These are phyloP conservation scores for Trisateles emortualis DNA, from an alignment of 2,888 invertebrate genomes.

Conservation along the genomic window DNA sequence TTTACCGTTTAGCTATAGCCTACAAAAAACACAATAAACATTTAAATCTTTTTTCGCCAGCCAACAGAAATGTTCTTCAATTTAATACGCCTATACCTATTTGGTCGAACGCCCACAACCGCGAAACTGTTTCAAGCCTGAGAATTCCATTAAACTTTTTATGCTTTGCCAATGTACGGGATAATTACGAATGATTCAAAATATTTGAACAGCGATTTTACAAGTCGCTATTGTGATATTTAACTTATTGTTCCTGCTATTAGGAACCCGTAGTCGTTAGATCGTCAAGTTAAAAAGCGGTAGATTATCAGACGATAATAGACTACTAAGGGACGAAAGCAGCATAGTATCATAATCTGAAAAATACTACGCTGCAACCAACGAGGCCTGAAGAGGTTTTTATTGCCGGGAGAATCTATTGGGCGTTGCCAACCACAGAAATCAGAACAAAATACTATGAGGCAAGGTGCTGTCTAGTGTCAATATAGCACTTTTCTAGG, in stretches of 20 bases:
- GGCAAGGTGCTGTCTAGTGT: no score
- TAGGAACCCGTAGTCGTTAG: background rate
- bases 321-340: no score
- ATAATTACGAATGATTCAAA: constrained; percentile 34
- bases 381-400: no score
- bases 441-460: no score
- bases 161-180: constrained; percentile 18
- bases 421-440: no score
- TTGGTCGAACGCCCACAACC: constrained; percentile 31
- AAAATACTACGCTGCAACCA: no score
- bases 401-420: no score
- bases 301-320: no score
- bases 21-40: constrained; percentile 3
- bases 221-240: constrained; percentile 9
- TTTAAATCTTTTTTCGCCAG: background rate
- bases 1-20: constrained; percentile 5
- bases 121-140: constrained; percentile 30
- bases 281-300: no score
- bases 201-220: constrained; percentile 12
- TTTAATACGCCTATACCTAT: constrained; percentile 20
- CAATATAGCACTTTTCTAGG: no score
- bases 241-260: constrained; percentile 4
- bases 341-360: no score
- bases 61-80: constrained; percentile 20
- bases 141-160: constrained; percentile 42